phyloP scores from a whole-genome alignment of 1,140 invertebrate genomes.

The Paracyclopina nana region DNA sequence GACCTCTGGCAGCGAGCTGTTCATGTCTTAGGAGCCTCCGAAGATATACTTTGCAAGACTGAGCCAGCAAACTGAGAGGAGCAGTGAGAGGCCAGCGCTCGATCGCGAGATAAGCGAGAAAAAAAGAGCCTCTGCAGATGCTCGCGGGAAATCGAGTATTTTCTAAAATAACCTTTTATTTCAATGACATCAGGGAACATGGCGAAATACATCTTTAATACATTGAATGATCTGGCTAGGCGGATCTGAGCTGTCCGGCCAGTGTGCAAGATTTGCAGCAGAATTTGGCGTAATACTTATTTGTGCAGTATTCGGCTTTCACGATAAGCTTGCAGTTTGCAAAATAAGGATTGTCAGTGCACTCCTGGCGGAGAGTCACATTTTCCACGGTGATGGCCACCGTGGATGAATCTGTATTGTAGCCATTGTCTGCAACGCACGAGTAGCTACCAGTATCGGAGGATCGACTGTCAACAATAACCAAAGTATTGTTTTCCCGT shows the following conservation, averaged over 20 bases:
- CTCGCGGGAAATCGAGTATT: background rate
- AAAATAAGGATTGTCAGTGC: slow-evolving; percentile 66
- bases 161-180: background rate
- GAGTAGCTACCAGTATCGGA: slow-evolving; percentile 53
- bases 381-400: slow-evolving; percentile 45
- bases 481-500: slow-evolving; percentile 39
- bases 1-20: background rate
- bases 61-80: too few relatives aligned
- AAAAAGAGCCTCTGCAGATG: background rate
- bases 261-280: slow-evolving; percentile 74
- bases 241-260: slow-evolving; percentile 44
- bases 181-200: background rate
- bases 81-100: background rate
- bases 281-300: slow-evolving; percentile 73
- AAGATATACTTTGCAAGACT: background rate
- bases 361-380: slow-evolving; percentile 48
- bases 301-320: slow-evolving; percentile 51
- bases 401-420: slow-evolving; percentile 37
- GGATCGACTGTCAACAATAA: slow-evolving; percentile 37
- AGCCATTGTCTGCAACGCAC: slow-evolving; percentile 51
- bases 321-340: slow-evolving; percentile 60
- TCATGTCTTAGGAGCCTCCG: background rate
- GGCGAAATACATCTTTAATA: background rate
- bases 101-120: background rate
- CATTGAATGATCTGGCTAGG: background rate